Percentiles rank a stretch among this genome's conserved stretches.
Conservation (phyloP, 2,113 vertebrate species). For the human region DNA sequence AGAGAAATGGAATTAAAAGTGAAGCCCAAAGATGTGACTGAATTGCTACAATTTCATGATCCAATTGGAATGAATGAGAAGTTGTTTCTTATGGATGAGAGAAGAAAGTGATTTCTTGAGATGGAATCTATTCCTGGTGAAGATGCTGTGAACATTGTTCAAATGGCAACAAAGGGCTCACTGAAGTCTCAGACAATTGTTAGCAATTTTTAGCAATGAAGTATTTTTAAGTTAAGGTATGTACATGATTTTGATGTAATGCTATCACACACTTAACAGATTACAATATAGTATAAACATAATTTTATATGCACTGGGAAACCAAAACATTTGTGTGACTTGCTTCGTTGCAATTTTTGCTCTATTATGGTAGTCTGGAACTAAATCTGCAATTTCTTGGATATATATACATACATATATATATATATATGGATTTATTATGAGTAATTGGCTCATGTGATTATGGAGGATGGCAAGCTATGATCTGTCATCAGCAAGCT, state of each 20-base stretch:
- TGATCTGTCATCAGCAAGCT: not conserved
- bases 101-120: not conserved
- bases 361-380: not conserved
- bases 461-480: not conserved
- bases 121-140: not conserved
- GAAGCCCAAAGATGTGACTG: not conserved
- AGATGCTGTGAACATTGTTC: not conserved
- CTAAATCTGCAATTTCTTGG: not conserved
- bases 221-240: not conserved
- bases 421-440: not conserved
- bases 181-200: not conserved
- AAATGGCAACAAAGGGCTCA: not conserved
- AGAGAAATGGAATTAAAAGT: not conserved
- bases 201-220: not conserved
- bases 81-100: not conserved
- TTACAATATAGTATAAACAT: not conserved
- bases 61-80: not conserved
- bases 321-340: not conserved
- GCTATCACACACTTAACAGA: not conserved
- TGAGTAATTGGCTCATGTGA: not conserved
- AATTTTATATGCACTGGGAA: not conserved
- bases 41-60: not conserved
- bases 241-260: not conserved
- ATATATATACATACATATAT: not conserved
- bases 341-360: not conserved